Base-by-base conservation (phyloP, 2,888 invertebrate genomes). In the Drosophila tanythrix region DNA sequence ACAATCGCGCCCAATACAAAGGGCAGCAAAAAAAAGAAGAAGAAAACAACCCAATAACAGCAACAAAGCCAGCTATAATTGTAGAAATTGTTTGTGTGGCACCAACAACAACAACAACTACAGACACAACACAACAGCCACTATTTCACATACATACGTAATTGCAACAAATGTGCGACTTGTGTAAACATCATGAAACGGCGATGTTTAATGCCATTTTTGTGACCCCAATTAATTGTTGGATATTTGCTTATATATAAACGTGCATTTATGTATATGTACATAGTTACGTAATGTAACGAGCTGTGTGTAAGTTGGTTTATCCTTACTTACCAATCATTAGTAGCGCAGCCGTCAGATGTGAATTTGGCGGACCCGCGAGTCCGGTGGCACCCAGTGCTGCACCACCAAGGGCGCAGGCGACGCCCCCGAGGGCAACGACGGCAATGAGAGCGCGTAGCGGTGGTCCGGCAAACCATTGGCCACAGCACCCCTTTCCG, bases 401-500 rank as follows among this genome's bases (percentile, higher is more conserved):
- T 60, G 93, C 93, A 68, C 93, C 93, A 71, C 93, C 93, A 35
- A 93, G 82, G 74, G 93, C 93, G 84, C 93, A 93, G 27, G 93
- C 93, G 40, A 93, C 91, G 71, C 93, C 93, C 60, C 93, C 93
- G 55, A 93, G 80, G 25, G 93, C 93, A 27, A 93, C 93, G 35
- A 93, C 92, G 52, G 93, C 93, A 66, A 93, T 93, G 70, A 93
- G 89, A 51, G 93, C 93, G 55, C 93, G 92, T 75, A 93, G 78
- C 60, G 93, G 93, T 55, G 93, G 93, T 48, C 93, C 93, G 40
- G 93, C 92, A 81, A 93, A 93, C 93, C 93, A 93, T 83, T 93
- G 93, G 70, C 93, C 93, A 70, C 93, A 93, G 74, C 93, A 93
- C 67, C 93, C 93, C 82, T 93, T 93, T 64, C 93, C 93, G 72